Evolutionary conservation across 1,140 invertebrate species (phyloP).

Genomic region (Drosophila littoralis): DNA sequence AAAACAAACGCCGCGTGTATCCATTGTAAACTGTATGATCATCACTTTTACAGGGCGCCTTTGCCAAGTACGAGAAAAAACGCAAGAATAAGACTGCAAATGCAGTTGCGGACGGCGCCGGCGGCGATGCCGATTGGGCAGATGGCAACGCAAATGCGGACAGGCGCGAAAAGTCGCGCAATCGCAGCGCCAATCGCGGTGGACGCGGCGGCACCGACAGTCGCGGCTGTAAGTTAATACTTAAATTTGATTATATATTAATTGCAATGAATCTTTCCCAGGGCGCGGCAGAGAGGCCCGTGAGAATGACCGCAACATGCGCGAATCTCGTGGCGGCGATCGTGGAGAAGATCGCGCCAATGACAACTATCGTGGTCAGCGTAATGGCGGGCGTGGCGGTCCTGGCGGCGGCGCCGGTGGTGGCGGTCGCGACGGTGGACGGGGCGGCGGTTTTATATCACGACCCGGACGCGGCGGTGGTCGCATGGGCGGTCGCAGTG

Average conservation of each 20-base stretch:
- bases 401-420: constrained; percentile 73
- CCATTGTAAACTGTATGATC: background rate
- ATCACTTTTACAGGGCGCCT: constrained; percentile 86
- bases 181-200: constrained; percentile 84
- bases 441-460: constrained; percentile 83
- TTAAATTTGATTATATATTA: background rate
- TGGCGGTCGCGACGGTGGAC: constrained; percentile 85
- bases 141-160: constrained; percentile 84
- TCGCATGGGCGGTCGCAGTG: constrained; percentile 84
- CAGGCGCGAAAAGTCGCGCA: constrained; percentile 84
- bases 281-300: constrained; percentile 83
- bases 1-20: too few relatives aligned
- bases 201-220: constrained; percentile 85
- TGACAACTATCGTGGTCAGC: constrained; percentile 83
- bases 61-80: constrained; percentile 93
- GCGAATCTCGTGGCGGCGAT: constrained; percentile 85
- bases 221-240: constrained; percentile 79
- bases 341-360: constrained; percentile 85
- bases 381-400: constrained; percentile 73
- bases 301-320: constrained; percentile 82
- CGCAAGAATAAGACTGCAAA: constrained; percentile 91
- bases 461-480: constrained; percentile 69
- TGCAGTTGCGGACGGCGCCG: constrained; percentile 79
- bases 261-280: constrained; percentile 16
- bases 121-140: constrained; percentile 85